These are phyloP conservation scores for Circaetus gallicus DNA, from an alignment of 2,113 vertebrate genomes.

Conservation along the genomic window DNA sequence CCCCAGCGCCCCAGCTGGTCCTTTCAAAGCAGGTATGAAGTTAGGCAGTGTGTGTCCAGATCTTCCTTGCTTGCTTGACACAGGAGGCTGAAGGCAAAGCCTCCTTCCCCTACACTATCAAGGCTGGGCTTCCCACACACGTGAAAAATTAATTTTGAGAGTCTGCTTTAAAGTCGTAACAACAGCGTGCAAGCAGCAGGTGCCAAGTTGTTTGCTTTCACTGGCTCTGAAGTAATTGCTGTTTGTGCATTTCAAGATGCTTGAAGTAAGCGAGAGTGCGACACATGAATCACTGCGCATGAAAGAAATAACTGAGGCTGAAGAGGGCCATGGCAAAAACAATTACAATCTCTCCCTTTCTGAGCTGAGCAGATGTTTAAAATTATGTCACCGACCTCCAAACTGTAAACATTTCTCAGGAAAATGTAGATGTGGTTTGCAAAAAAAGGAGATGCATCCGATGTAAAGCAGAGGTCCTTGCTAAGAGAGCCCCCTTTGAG, in stretches of 20 bases:
- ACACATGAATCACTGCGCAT: not conserved
- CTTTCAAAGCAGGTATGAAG: not conserved
- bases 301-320: not conserved
- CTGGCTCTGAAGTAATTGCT: not conserved
- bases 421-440: conserved; percentile 30
- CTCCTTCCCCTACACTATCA: not conserved
- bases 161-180: not conserved
- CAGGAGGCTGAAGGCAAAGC: not conserved
- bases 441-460: not conserved
- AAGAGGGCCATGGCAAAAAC: conserved; percentile 9
- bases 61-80: not conserved
- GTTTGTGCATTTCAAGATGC: not conserved
- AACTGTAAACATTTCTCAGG: conserved; percentile 63
- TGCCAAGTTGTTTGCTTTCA: not conserved
- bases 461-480: conserved; percentile 45
- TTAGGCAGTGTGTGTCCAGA: rapidly evolving
- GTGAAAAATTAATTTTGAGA: not conserved
- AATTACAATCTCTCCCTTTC: conserved; percentile 25
- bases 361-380: conserved; percentile 59
- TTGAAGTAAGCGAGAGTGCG: not conserved
- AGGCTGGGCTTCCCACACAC: not conserved
- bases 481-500: conserved; percentile 8
- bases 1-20: not conserved
- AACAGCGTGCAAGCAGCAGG: not conserved
- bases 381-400: conserved; percentile 54